Conservation (phyloP, 2,113 vertebrate species). For the Mustela lutreola region DNA sequence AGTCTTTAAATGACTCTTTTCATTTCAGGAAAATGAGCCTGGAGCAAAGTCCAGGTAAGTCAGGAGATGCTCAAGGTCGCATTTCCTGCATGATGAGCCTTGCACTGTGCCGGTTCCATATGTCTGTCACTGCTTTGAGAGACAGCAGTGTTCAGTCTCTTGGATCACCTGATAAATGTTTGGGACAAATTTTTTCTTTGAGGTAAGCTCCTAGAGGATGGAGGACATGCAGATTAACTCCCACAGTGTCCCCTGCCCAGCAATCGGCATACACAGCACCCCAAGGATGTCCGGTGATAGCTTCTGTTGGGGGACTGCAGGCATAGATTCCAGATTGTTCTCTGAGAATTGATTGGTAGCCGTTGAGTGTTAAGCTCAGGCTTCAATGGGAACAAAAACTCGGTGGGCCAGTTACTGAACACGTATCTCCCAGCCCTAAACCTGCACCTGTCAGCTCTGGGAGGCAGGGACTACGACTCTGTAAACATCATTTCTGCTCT, state of each 20-base stretch:
- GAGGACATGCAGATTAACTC: background rate
- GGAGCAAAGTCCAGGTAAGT: background rate
- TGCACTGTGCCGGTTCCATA: rapidly evolving
- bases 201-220: background rate
- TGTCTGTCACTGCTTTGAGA: background rate
- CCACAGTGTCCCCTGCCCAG: background rate
- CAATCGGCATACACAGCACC: background rate
- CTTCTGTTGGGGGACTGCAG: background rate
- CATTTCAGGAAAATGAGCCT: background rate
- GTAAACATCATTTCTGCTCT: slow-evolving; percentile 1
- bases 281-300: background rate
- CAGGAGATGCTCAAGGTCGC: background rate
- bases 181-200: background rate
- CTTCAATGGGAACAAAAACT: background rate
- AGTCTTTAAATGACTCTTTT: background rate
- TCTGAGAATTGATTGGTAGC: background rate
- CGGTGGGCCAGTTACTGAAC: background rate
- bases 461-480: background rate
- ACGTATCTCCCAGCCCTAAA: background rate
- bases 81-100: rapidly evolving
- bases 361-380: background rate
- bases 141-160: background rate
- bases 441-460: background rate
- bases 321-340: background rate
- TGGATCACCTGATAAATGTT: background rate